Evolutionary conservation across 2,797 vertebrate species (phyloP).

Genomic region (Apodemus agrarius): DNA sequence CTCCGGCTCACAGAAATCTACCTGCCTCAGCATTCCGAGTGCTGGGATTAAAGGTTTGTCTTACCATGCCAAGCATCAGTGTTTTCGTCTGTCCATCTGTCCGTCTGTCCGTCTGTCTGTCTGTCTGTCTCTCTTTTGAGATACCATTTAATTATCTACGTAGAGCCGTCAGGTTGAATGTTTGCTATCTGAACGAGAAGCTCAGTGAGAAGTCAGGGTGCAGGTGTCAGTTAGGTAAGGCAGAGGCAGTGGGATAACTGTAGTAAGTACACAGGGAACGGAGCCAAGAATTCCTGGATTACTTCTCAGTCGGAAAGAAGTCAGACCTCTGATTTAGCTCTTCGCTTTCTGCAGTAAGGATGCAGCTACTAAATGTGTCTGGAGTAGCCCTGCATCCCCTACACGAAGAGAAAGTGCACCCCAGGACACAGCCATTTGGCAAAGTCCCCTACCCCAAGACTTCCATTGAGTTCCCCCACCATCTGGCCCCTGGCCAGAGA

Average conservation of each 20-base stretch:
- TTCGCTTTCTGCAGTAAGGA: neutral
- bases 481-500: slow-evolving; percentile 94
- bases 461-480: slow-evolving; percentile 91
- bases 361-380: neutral
- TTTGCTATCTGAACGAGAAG: neutral
- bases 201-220: neutral
- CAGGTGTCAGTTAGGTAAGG: neutral
- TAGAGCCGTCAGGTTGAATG: neutral
- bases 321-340: slow-evolving; percentile 27
- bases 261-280: neutral
- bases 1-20: neutral
- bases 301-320: slow-evolving; percentile 35
- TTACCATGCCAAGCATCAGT: neutral
- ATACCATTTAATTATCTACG: neutral
- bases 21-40: neutral
- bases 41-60: neutral
- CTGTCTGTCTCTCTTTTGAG: neutral
- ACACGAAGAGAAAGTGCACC: slow-evolving; percentile 67
- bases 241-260: neutral
- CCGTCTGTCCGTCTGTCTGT: neutral
- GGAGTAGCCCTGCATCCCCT: slow-evolving; percentile 66
- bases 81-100: neutral
- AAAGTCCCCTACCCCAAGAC: slow-evolving; percentile 83
- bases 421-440: slow-evolving; percentile 65
- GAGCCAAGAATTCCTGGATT: slow-evolving; percentile 63